Conservation (phyloP, 2,888 invertebrate species). For the Troilus luridus region DNA sequence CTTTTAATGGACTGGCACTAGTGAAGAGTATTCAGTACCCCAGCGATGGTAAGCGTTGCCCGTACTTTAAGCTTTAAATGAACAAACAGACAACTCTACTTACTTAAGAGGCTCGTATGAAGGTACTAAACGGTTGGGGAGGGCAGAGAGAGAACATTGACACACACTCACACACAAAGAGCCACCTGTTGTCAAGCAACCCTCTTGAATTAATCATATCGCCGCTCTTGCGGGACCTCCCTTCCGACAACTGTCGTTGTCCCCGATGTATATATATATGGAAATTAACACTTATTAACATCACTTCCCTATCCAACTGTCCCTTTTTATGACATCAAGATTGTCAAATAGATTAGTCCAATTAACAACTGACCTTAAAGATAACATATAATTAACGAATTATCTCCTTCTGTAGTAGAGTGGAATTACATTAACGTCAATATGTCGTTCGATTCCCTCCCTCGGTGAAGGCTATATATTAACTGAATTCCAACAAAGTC, state of each 20-base stretch:
- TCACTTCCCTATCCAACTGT: not conserved
- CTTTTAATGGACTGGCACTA: too few relatives aligned
- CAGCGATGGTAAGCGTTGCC: too few relatives aligned
- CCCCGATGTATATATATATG: not conserved
- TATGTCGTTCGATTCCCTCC: too few relatives aligned
- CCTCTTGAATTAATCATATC: slow-evolving; percentile 51
- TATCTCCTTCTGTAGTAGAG: too few relatives aligned
- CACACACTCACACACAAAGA: not conserved
- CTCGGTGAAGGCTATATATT: too few relatives aligned
- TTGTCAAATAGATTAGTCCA: not conserved
- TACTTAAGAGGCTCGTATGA: not conserved
- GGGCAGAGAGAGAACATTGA: not conserved
- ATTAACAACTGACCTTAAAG: not conserved
- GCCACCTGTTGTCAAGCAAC: slow-evolving; percentile 49
- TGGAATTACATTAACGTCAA: too few relatives aligned
- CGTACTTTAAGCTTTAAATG: too few relatives aligned
- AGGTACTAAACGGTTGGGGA: not conserved
- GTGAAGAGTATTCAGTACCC: too few relatives aligned
- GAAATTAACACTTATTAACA: slow-evolving; percentile 51
- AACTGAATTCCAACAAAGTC: too few relatives aligned
- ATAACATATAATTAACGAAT: too few relatives aligned
- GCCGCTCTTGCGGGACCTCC: not conserved
- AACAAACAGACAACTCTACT: not conserved
- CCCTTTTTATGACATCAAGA: not conserved
- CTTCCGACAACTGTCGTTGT: slow-evolving; percentile 6